Evolutionary conservation across 1,140 invertebrate species (phyloP), one percentile per base, ranked within the genome.

Genomic region (Spodoptera frugiperda): DNA sequence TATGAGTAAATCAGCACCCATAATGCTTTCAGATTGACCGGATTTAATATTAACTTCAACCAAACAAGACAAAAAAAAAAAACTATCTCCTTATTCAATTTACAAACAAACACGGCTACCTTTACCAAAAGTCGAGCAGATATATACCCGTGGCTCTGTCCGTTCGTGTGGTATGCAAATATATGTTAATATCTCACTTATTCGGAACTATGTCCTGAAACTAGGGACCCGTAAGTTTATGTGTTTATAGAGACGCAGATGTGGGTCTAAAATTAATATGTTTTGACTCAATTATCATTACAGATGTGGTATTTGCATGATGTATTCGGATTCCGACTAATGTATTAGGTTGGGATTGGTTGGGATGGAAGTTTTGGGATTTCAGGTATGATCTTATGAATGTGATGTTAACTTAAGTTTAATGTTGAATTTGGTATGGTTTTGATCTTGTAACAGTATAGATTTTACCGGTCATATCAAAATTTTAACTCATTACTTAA

Each of bases 81-180:
- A 39, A 39, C 3, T 8, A 39, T 39, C 6, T 39, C 33, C 6
- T 57, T 30, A 57, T 30, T 30, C 11, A 39, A 63, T 44, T 17
- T 19, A 10, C 53, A 19, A 5, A 72, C 70, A 14, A 67, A 19
- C 67, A 53, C 1, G 33, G 5, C 17, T 73, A 48, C 55, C 44
- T 59, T 61, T 30, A 30, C 15, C 55, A 59, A 72, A 15, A 61
- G 12, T 55, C 46, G 21, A 10, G n/a, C 17, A 51, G 19, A 15
- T n/a, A n/a, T n/a, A n/a, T n/a, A n/a, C n/a, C 51, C 44, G 1
- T 49, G 57, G 11, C 75, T 71, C 65, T 76, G 63, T 59, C 78
- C 80, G 78, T 80, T 74, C 89, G 89, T 89, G 86, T 88, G 88
- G 85, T 91, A 91, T 91, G 89, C 85, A 89, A 90, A 91, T 91